These are phyloP conservation scores for Allolobophora icterica DNA, from an alignment of 2,888 invertebrate species.

Conservation along the genomic window DNA sequence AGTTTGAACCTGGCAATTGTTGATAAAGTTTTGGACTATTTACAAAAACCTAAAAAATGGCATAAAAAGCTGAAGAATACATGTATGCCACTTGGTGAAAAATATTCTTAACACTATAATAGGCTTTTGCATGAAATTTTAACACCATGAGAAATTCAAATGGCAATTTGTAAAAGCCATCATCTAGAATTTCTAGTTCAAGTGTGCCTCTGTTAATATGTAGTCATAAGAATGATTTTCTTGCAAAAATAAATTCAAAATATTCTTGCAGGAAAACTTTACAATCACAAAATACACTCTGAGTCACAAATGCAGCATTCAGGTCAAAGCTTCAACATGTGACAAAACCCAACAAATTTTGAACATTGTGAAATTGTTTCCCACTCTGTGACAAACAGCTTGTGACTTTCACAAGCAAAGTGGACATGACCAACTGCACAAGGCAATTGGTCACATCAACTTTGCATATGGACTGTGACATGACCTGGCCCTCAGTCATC, in stretches of 20 bases:
- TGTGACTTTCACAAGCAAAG: not conserved
- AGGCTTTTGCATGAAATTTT: not conserved
- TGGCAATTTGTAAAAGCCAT: not conserved
- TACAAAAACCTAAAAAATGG: not conserved
- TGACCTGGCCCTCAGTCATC: slow-evolving; percentile 67
- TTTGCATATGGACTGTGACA: too few relatives aligned
- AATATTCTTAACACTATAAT: not conserved
- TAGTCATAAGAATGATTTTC: not conserved
- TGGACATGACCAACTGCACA: too few relatives aligned
- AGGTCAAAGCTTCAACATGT: not conserved
- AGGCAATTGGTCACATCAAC: too few relatives aligned
- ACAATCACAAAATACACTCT: not conserved
- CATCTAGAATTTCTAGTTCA: not conserved
- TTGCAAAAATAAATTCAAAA: not conserved
- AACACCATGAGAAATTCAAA: not conserved
- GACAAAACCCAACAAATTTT: not conserved
- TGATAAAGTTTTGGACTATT: not conserved
- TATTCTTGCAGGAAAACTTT: not conserved
- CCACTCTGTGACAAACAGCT: not conserved
- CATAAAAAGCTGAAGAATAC: not conserved
- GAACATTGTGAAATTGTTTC: not conserved
- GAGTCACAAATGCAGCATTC: not conserved
- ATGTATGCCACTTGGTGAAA: not conserved
- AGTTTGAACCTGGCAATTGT: not conserved
- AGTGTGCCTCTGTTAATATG: not conserved